Base-by-base conservation (phyloP, 2,113 vertebrate genomes). In the Ptilonorhynchus violaceus region DNA sequence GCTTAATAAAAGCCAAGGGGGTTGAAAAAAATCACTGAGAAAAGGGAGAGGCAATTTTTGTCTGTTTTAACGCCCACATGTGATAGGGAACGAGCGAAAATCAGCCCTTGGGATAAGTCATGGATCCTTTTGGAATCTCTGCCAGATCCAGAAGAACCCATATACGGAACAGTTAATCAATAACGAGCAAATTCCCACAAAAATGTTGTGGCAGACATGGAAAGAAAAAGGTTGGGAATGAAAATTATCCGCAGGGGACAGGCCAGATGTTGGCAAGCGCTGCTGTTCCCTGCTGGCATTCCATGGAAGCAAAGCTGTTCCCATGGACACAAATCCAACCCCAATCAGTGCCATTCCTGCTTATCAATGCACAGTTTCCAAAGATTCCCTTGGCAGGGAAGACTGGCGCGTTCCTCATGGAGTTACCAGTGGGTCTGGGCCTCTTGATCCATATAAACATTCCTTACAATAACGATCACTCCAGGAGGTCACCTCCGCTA, bases 31-130 rank as follows among this genome's bases (percentile, higher is more conserved):
- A 92, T 93, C 44, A 81, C 85, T 49, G 76, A 64, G 76, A 72
- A 80, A 91, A 92, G 64, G 96, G 96, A 84, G 86, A 78, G 93
- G 62, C 49, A 37, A 42, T 46, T 92, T 88, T 31, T 81, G 73
- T 87, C 60, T 25, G 2, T 59, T 81, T 68, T 20, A 81, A 92
- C 37, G 1, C 86, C 95, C 90, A 96, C 47, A 2, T 35, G 52
- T 7, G 8, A 53, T 3, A 22, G 25, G 27, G 73, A 81, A 46
- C 7, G 39, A 88, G 52, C 5, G 64, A 75, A 93, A 94, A 89
- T 58, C 22, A 66, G 39, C 41, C 72, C 52, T 4, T 2, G 67
- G 39, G 46, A 39, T 88, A 74, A 92, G 89, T 92, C 78, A 75
- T 72, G 14, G 39, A 39, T 68, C 28, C 10, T 64, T 58, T 78